Base-by-base conservation (phyloP, 37 sponge, comb jelly and placozoan genomes). In the Bolinopsis microptera region DNA sequence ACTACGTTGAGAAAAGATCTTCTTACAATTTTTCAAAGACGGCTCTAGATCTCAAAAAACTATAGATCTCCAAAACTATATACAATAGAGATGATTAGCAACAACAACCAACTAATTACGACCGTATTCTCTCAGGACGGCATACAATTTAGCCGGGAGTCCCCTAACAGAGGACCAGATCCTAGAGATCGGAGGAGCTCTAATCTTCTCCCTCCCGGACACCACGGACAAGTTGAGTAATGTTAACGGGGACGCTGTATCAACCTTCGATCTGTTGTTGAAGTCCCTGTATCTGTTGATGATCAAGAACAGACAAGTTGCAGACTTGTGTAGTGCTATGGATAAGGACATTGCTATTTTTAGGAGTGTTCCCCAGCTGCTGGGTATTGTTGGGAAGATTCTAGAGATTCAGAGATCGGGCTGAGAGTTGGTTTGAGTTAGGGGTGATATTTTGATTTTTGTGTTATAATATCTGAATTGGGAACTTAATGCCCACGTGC, bases 151-250 rank as follows among this genome's bases (percentile, higher is more conserved):
- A 35, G 28, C 80, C 18, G 80, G 80, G 0, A 77, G 80, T 32
- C 27, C 1, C 1, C 80, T 77, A 32, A 77, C 80, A 35, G 80
- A 77, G 18, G 80, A 77, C 35, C 61, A 86, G 61, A 38, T 86
- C 61, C 34, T 86, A 48, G 90, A 86, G 61, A 22, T 86, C 25
- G 90, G 61, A 22, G n/a, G 90, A 39, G 90, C 90, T 26, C 90
- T 86, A 48, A 86, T 86, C 41, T 86, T 41, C 90, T 41, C 90
- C 90, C 90, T 86, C 26, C 90, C 90, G 0, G 41, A 39, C 61
- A 41, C 90, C 30, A 3, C 82, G 34, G 82, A 80, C 38, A 35
- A 2, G 1, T 2, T 34, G 0, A 36, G 2, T 22, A 24, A 13
- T 8, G 38, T 3, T 28, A 33, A 28, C 26, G 0, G 30, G 32